These are phyloP conservation scores for Diadophis punctatus DNA, from an alignment of 2,113 vertebrate species.

Conservation along the genomic window DNA sequence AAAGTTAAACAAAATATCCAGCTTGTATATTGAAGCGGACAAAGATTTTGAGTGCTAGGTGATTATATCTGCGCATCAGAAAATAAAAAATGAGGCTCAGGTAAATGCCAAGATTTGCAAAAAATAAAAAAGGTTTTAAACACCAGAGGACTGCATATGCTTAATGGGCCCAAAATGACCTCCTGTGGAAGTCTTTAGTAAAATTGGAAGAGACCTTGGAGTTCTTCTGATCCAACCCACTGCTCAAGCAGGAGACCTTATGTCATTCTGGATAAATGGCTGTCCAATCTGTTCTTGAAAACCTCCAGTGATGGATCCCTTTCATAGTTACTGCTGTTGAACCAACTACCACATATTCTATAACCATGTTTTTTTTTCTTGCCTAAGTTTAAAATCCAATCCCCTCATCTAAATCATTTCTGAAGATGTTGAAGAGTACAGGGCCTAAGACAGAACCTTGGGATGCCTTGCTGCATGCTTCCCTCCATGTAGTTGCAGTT, in stretches of 20 bases:
- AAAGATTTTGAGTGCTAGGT: neutral
- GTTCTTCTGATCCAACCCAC: neutral
- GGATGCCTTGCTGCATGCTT: neutral
- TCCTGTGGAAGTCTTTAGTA: neutral
- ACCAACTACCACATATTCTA: neutral
- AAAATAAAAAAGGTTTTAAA: neutral
- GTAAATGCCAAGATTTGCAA: neutral
- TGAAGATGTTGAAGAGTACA: neutral
- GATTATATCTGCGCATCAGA: neutral
- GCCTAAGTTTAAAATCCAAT: neutral
- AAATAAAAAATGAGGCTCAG: neutral
- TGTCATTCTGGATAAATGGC: neutral
- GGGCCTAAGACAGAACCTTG: neutral
- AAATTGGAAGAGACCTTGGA: neutral
- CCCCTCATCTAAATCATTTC: neutral
- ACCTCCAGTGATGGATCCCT: neutral
- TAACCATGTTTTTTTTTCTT: neutral
- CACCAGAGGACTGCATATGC: neutral
- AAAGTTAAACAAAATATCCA: neutral
- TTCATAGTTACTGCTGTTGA: neutral
- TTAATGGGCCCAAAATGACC: neutral
- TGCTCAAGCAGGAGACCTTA: neutral
- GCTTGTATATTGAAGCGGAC: neutral
- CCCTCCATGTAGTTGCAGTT: neutral
- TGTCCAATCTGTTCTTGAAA: neutral